A percentile compares a stretch with the other conserved stretches of the same genome.
phyloP scores from a whole-genome alignment of 2,888 invertebrate genomes.

The Monoplex corrugatus region DNA sequence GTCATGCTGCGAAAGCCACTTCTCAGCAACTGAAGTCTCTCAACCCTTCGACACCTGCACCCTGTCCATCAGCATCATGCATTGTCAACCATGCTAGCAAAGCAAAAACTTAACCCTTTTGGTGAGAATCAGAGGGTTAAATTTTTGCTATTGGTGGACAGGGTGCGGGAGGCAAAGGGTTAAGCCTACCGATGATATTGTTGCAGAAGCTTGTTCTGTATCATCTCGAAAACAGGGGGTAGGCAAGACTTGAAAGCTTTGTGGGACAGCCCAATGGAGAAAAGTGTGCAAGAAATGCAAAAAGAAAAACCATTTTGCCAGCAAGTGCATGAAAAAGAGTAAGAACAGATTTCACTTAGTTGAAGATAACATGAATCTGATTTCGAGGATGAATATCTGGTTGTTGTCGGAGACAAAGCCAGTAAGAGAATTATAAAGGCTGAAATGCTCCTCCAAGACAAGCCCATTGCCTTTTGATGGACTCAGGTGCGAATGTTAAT shows the following conservation, averaged over 20 bases:
- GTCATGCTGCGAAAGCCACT: constrained; percentile 36
- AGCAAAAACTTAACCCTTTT: too few species aligned
- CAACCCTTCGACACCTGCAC: too few species aligned
- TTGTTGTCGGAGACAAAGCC: background rate
- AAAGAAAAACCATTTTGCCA: constrained; percentile 44
- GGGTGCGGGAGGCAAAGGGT: too few species aligned
- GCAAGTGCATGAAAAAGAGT: background rate
- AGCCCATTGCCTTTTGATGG: constrained; percentile 57
- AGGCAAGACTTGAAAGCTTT: constrained; percentile 55
- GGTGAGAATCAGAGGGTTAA: too few species aligned
- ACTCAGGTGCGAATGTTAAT: constrained; percentile 57
- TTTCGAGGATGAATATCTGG: background rate
- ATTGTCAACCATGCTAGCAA: too few species aligned
- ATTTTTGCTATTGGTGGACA: too few species aligned
- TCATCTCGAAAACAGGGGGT: background rate
- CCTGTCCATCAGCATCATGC: too few species aligned
- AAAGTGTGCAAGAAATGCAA: background rate
- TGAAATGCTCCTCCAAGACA: constrained; percentile 18
- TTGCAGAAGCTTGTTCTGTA: constrained; percentile 16
- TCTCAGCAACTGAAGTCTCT: constrained; percentile 40
- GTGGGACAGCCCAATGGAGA: constrained; percentile 18
- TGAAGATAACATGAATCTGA: constrained; percentile 24
- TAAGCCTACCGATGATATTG: background rate
- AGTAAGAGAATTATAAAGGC: background rate
- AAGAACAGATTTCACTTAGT: constrained; percentile 32